Percentiles rank a stretch among this genome's conserved stretches.
These are phyloP conservation scores for Ondatra zibethicus DNA, from an alignment of 2,113 vertebrate genomes.

Conservation along the genomic window DNA sequence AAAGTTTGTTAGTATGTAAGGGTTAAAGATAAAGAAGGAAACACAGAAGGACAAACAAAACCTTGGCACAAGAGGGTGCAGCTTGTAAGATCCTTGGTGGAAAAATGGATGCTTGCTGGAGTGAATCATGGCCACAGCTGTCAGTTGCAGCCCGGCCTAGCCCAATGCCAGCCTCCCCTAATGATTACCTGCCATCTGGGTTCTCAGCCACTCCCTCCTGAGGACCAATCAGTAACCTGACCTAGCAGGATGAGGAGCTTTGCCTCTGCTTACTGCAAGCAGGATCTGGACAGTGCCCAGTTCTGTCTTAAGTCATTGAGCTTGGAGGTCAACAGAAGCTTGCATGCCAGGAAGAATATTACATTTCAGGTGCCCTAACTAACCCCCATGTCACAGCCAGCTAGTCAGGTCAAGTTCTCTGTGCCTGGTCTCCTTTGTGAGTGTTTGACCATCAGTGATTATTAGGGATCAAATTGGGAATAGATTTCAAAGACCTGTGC, in stretches of 20 bases:
- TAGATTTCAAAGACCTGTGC: neutral
- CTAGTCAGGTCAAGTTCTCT: neutral
- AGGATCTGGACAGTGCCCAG: constrained; percentile 45
- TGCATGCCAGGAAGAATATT: constrained; percentile 61
- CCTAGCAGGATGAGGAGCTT: constrained; percentile 57
- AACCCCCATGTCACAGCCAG: neutral
- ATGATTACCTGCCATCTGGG: constrained; percentile 64
- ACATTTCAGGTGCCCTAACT: constrained; percentile 56
- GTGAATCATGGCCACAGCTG: constrained; percentile 38
- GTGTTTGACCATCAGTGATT: neutral
- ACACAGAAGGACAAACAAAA: neutral
- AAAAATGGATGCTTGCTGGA: neutral
- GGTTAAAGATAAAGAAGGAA: neutral
- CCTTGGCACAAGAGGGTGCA: neutral
- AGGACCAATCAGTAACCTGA: constrained; percentile 54
- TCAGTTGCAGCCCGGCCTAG: neutral
- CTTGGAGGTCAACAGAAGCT: constrained; percentile 56
- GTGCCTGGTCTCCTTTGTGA: neutral
- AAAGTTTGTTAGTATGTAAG: neutral
- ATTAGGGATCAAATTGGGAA: neutral
- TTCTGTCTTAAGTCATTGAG: constrained; percentile 49
- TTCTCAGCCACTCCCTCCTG: constrained; percentile 54
- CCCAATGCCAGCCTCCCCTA: neutral
- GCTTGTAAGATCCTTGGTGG: neutral
- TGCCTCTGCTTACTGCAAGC: neutral